Base-by-base conservation (phyloP, 2,113 vertebrate genomes). In the Protobothrops flavoviridis region DNA sequence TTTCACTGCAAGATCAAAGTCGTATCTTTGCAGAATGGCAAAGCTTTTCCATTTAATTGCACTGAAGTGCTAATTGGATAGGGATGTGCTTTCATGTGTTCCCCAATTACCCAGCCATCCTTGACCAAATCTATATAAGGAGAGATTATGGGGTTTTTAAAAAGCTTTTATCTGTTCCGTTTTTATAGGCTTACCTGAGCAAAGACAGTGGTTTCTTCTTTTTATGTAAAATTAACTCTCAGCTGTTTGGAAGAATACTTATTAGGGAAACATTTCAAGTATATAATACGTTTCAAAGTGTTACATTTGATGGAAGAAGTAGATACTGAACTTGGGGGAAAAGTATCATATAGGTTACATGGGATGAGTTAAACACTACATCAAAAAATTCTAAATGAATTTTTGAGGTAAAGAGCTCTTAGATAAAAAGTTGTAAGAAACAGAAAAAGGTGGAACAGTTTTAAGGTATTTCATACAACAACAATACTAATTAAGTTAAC, bases 1-100 rank as follows among this genome's bases (percentile, higher is more conserved):
- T 98, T 97, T 98, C 97, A 97, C 95, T 97, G 95, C 94, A 96
- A 97, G 97, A 98, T 98, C 98, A 98, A 98, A 98, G 98, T 95
- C 91, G 21, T 94, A 94, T 98, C 97, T 98, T 97, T 96, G 94
- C 94, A 97, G 98, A 98, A 98, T 97, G 98, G 97, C 95, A 97
- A 97, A 97, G 97, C 97, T 97, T 94, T 88, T 94, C 95, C 95
- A 96, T 98, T 98, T 98, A 98, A 98, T 98, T 98, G 97, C 96
- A 97, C 97, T 97, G 96, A 98, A 98, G 97, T 98, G 97, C 98
- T 98, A 98, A 98, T 98, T 98, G 98, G 98, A 98, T 98, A 98
- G 97, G 97, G 96, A 98, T 97, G 97, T 97, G 96, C 98, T 98
- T 98, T 98, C 97, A 98, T 98, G 96, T 98, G 96, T 97, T 98